These are phyloP conservation scores for Dilophus febrilis DNA, from an alignment of 2,888 invertebrate genomes.

Conservation along the genomic window DNA sequence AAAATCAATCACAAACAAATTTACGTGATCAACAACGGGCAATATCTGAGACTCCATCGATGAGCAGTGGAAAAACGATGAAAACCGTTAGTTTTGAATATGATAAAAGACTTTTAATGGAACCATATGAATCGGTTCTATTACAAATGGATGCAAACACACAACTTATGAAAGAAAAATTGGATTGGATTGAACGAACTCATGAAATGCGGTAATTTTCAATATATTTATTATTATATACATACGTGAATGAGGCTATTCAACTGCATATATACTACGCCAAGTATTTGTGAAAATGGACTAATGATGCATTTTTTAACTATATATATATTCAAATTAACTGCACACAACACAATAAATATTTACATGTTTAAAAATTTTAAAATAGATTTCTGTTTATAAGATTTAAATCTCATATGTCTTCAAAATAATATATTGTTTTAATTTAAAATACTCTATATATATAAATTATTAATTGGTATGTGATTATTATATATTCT, in stretches of 20 bases:
- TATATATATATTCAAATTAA: neutral
- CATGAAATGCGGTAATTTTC: slow-evolving; percentile 30
- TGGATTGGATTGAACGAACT: slow-evolving; percentile 23
- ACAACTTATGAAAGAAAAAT: slow-evolving; percentile 15
- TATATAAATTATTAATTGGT: no score
- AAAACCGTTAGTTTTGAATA: slow-evolving; percentile 32
- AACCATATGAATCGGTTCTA: slow-evolving; percentile 13
- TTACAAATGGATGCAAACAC: slow-evolving; percentile 13
- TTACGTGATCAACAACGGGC: slow-evolving; percentile 27
- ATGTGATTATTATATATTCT: no score
- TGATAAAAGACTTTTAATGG: slow-evolving; percentile 11
- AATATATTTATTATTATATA: slow-evolving; percentile 9
- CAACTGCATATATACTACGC: slow-evolving; percentile 9
- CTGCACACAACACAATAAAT: neutral
- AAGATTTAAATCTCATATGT: no score
- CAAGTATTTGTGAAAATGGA: no score
- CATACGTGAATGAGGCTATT: slow-evolving; percentile 11
- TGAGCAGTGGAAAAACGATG: slow-evolving; percentile 22
- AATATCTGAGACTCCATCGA: slow-evolving; percentile 13
- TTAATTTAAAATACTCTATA: no score
- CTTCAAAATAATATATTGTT: no score
- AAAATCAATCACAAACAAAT: neutral
- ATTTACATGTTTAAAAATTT: no score
- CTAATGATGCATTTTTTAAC: slow-evolving; percentile 5
- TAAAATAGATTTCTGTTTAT: no score